Conservation (phyloP, 2,888 invertebrate species). For the Microchrysa polita region DNA sequence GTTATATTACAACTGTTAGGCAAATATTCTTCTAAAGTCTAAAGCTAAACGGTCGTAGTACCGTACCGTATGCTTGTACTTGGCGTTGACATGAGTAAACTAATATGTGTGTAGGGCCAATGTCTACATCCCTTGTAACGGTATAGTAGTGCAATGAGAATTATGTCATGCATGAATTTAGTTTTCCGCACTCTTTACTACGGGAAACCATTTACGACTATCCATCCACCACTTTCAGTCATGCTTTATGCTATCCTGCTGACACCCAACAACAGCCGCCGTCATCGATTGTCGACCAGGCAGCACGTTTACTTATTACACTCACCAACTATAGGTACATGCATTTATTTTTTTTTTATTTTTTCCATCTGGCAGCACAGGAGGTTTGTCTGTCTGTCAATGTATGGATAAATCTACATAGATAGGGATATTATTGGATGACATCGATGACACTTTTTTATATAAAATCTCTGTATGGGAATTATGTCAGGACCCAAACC, state of each 20-base stretch:
- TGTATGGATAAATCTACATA: background rate
- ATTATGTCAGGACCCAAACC: background rate
- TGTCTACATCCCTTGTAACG: background rate
- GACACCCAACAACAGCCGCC: background rate
- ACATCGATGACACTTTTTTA: background rate
- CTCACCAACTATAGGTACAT: too few relatives aligned
- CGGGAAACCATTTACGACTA: background rate
- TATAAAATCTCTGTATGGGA: background rate
- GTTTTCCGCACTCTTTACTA: background rate
- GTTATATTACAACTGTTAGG: constrained; percentile 27
- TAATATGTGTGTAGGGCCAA: background rate
- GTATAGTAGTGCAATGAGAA: background rate
- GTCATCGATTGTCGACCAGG: background rate
- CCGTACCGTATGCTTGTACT: background rate
- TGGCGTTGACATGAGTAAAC: constrained; percentile 2
- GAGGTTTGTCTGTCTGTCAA: background rate
- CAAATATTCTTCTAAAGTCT: background rate
- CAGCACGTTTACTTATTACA: constrained; percentile 14
- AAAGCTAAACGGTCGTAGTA: too few relatives aligned
- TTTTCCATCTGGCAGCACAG: background rate
- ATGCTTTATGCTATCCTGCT: background rate
- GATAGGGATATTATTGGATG: background rate
- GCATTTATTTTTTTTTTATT: background rate
- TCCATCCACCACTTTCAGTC: background rate
- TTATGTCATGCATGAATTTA: constrained; percentile 3